Conservation (phyloP, 2,888 invertebrate genomes). For the Caprella mutica region DNA sequence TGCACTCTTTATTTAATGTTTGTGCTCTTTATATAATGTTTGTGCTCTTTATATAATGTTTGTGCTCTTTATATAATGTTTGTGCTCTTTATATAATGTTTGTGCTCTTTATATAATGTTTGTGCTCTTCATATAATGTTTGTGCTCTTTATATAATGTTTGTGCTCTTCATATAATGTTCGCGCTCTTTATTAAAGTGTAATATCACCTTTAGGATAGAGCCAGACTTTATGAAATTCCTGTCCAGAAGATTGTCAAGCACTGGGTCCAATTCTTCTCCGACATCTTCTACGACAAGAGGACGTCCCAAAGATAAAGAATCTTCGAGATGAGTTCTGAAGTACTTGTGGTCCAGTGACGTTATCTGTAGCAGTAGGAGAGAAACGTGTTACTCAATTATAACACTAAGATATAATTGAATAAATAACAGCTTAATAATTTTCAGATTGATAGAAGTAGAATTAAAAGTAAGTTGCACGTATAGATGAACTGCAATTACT, state of each 20-base stretch:
- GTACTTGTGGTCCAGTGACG: conserved; percentile 90
- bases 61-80: too few species aligned
- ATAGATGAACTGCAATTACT: too few species aligned
- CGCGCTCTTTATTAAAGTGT: background rate
- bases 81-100: too few species aligned
- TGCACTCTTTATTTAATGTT: too few species aligned
- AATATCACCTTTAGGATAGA: conserved; percentile 68
- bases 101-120: background rate
- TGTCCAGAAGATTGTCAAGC: conserved; percentile 89
- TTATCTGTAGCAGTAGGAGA: conserved; percentile 51
- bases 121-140: background rate
- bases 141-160: background rate
- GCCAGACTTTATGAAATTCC: conserved; percentile 94
- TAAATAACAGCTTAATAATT: too few species aligned
- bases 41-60: too few species aligned
- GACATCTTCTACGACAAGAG: conserved; percentile 86
- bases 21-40: too few species aligned
- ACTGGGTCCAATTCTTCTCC: conserved; percentile 91
- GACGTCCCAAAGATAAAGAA: conserved; percentile 71
- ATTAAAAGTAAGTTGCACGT: too few species aligned
- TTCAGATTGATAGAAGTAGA: too few species aligned
- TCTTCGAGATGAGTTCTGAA: conserved; percentile 85
- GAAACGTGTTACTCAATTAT: conserved; percentile 49
- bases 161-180: background rate
- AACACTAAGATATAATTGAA: too few species aligned